Evolutionary conservation across 92 coral and sea anemone species (phyloP), one percentile per base, ranked within the genome.

Genomic region (Phymanthus crucifer): DNA sequence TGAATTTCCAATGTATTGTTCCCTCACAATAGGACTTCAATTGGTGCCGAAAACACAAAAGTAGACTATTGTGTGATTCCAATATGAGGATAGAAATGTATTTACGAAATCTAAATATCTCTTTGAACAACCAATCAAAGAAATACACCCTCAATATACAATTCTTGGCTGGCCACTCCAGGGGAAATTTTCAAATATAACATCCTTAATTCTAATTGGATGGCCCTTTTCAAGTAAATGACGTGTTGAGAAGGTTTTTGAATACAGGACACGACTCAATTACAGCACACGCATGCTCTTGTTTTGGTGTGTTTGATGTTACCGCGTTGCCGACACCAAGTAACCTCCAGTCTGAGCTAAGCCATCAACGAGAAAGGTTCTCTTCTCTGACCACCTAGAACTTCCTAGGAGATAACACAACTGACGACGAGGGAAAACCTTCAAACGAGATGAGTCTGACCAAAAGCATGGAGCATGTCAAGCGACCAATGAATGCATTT

Each of bases 401-500:
- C 37, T 84, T 75, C 78, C 97, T 90, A 76, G 92, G 97, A 93
- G 94, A 83, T 82, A 78, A n/a, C 75, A 81, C 66, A 72, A 76
- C 79, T 56, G 29, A 12, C 31, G 72, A 77, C 72, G 5, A 69
- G 73, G 73, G 57, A 77, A 10, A 32, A 32, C 40, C 27, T 69
- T 35, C 26, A 23, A 13, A 21, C 27, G 71, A 57, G 1, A 82
- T 73, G 80, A 82, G 86, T 82, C 32, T 94, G 91, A 81, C 91
- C 52, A 96, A 93, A 57, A 84, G 91, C 0, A 81, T 86, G 73
- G 97, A 93, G 33, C 99, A 96, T 76, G 95, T 96, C 38, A 96
- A 96, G 75, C 83, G 99, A 38, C 99, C 99, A 4, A 96, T 96
- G 99, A 96, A 96, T 37, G 99, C 99, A 23, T 96, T 96, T 74